Conservation (phyloP, 2,888 invertebrate species). For the Buathra laborator region DNA sequence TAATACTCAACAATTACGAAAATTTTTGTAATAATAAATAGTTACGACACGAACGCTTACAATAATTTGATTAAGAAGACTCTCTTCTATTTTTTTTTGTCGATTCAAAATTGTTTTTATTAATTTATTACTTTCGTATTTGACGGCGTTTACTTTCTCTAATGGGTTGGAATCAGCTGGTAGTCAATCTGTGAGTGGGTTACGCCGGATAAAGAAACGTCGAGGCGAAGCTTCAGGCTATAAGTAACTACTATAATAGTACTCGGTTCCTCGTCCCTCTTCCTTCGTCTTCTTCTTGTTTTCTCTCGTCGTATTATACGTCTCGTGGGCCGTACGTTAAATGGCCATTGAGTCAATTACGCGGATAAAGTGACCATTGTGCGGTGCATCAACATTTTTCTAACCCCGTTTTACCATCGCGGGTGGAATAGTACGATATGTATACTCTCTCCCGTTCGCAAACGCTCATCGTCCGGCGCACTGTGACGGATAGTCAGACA, state of each 20-base stretch:
- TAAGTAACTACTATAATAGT: slow-evolving; percentile 24
- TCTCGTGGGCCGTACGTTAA: slow-evolving; percentile 77
- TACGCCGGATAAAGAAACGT: slow-evolving; percentile 79
- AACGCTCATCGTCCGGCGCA: slow-evolving; percentile 37
- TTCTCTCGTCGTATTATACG: slow-evolving; percentile 49
- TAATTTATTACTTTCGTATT: slow-evolving; percentile 10
- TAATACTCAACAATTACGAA: no score
- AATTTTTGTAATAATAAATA: no score
- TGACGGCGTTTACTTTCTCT: slow-evolving; percentile 28
- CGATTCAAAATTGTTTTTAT: not conserved
- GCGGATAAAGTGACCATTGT: slow-evolving; percentile 83
- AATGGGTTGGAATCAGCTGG: not conserved
- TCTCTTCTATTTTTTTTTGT: not conserved
- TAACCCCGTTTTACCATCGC: slow-evolving; percentile 77
- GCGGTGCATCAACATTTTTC: slow-evolving; percentile 81
- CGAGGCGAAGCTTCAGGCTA: slow-evolving; percentile 65
- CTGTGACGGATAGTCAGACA: slow-evolving; percentile 71
- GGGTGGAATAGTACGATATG: slow-evolving; percentile 48
- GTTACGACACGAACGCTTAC: no score
- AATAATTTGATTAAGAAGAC: no score
- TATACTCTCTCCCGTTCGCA: slow-evolving; percentile 45
- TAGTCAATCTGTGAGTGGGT: slow-evolving; percentile 74
- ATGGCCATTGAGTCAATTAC: slow-evolving; percentile 84
- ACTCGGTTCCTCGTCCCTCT: slow-evolving; percentile 33
- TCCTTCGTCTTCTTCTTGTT: slow-evolving; percentile 50